Base-by-base conservation (phyloP, 2,888 invertebrate genomes). In the Molorchus minor region DNA sequence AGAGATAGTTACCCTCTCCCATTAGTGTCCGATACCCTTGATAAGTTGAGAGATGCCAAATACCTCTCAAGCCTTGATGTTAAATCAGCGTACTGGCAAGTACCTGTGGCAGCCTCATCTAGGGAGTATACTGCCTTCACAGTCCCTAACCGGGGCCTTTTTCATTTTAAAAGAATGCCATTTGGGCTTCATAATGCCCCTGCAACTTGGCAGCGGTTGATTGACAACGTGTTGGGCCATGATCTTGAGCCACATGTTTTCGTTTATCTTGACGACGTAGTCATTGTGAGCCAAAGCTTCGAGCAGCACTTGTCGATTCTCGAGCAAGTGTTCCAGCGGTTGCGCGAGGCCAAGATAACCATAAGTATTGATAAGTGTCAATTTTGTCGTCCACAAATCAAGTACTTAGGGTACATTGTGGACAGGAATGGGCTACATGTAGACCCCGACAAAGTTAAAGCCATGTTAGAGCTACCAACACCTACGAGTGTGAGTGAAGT, bases 111-210 rank as follows among this genome's bases (percentile, higher is more conserved):
- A 3, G 51, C 64, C 20, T 19, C 44, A 0, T 64, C 62, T 2
- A 38, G 56, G 4, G 67, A 68, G 7, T 61, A 66, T 1, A 74
- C 73, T 0, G 72, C 72, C 0, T 77, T 74, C 45, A 68, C 68
- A 0, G 69, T 74, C 0, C 74, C 73, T 0, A 60, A 61, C 25
- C 38, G 68, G 1, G 70, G 72, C 0, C 45, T 73, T 0, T 71
- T 62, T 21, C 69, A 74, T 3, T 75, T 75, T 36, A 56, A 40
- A 0, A 58, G 69, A 0, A 66, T 75, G 69, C 70, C 74, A 0
- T 71, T 72, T 40, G 71, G 71, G 0, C 40, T 74, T 0, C 62
- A 64, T 8, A 64, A 67, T 10, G 65, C 71, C 0, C 71, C 73
- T 0, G 70, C 72, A 0, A 70, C 70, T 1, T 74, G 68, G 47